phyloP scores from a whole-genome alignment of 2,888 invertebrate species.

The Aleiodes testaceus region DNA sequence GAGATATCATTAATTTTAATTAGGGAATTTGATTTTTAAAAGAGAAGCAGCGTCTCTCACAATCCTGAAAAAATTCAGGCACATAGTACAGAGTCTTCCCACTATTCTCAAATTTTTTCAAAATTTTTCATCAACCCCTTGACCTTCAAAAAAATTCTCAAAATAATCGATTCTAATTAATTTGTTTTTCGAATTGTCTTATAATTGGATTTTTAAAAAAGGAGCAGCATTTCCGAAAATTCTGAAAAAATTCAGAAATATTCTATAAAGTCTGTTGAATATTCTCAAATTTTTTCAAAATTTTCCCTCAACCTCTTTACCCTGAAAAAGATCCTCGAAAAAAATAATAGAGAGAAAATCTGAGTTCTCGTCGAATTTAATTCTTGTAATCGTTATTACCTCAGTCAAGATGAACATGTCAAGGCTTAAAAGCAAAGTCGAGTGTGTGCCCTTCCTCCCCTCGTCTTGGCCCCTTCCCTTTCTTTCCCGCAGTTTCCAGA shows the following conservation, averaged over 20 bases:
- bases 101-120: background rate
- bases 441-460: slow-evolving; percentile 24
- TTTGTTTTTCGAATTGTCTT: no score
- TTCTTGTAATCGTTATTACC: slow-evolving; percentile 39
- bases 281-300: background rate
- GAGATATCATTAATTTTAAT: no score
- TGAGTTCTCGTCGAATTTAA: background rate
- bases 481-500: slow-evolving; percentile 37
- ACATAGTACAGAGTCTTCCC: no score
- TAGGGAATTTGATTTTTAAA: no score
- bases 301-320: background rate
- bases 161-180: no score
- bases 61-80: no score
- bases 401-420: slow-evolving; percentile 33
- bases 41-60: no score
- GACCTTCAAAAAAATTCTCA: no score
- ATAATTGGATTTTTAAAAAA: no score
- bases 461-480: background rate
- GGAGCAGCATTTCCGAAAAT: no score
- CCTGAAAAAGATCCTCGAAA: background rate
- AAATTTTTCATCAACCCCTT: background rate
- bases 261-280: background rate
- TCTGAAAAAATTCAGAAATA: no score
- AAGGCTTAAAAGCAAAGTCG: slow-evolving; percentile 30
- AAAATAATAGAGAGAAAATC: background rate